These are phyloP conservation scores for Pocillopora grandis DNA, from an alignment of 92 coral and sea anemone genomes.

Conservation along the genomic window DNA sequence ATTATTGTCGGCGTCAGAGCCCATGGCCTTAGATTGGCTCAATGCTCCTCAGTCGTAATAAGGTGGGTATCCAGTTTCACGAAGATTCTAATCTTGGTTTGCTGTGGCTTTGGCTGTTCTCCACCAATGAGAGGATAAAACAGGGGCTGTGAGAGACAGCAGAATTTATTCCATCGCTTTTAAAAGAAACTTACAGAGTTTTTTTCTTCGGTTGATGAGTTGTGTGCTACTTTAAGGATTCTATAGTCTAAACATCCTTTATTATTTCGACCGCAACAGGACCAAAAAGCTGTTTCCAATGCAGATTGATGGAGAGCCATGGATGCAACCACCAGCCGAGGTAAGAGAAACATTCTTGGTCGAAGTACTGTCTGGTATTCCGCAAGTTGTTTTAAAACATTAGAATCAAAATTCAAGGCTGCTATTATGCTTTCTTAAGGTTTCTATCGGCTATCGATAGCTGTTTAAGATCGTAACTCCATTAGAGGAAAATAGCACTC, in stretches of 20 bases:
- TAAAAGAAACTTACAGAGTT: neutral
- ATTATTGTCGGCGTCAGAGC: conserved; percentile 94
- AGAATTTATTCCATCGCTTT: neutral
- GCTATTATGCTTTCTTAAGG: too few relatives aligned
- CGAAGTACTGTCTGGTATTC: neutral
- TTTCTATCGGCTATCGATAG: too few relatives aligned
- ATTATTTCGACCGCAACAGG: conserved; percentile 41
- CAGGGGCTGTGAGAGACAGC: too few relatives aligned
- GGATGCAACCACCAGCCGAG: conserved; percentile 98
- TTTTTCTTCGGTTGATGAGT: too few relatives aligned
- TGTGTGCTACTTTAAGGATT: neutral
- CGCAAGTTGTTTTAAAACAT: too few relatives aligned
- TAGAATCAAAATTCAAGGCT: too few relatives aligned
- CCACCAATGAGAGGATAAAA: neutral
- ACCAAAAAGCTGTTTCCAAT: conserved; percentile 92
- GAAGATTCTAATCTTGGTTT: neutral
- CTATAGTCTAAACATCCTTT: neutral
- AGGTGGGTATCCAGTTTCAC: conserved; percentile 48
- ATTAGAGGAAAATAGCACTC: too few relatives aligned
- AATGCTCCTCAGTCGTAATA: conserved; percentile 87
- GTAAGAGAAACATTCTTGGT: conserved; percentile 48
- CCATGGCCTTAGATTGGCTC: conserved; percentile 93
- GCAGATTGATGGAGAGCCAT: conserved; percentile 99
- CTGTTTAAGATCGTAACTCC: too few relatives aligned
- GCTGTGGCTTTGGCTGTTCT: neutral